These are phyloP conservation scores for Bombus confusus DNA, from an alignment of 1,140 invertebrate genomes.

Conservation along the genomic window DNA sequence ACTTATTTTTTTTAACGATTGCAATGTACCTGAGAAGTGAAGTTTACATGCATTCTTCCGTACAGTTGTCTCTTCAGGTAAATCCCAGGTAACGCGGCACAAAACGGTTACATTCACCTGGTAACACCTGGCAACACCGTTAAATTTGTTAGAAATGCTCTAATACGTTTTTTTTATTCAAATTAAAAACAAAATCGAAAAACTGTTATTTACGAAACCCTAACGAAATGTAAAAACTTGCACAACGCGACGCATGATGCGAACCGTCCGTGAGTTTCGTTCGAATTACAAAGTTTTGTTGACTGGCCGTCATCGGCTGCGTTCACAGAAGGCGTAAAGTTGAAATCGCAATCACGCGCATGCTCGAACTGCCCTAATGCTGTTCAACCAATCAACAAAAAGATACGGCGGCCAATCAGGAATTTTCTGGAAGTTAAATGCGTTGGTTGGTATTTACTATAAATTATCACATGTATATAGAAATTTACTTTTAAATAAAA, in stretches of 20 bases:
- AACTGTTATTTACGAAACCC: neutral
- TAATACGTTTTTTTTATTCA: neutral
- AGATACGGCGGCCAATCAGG: constrained; percentile 8
- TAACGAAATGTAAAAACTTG: neutral
- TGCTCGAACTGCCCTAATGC: constrained; percentile 7
- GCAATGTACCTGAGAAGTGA: neutral
- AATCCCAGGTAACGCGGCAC: constrained; percentile 50
- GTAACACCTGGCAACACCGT: constrained; percentile 74
- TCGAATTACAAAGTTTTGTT: constrained; percentile 55
- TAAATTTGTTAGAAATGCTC: constrained; percentile 25
- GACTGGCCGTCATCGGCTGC: constrained; percentile 47
- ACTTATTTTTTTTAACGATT: neutral
- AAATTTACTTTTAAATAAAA: neutral
- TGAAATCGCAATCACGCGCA: constrained; percentile 62
- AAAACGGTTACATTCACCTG: constrained; percentile 69
- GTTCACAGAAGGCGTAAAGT: constrained; percentile 54
- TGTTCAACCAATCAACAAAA: constrained; percentile 4
- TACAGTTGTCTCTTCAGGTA: constrained; percentile 8
- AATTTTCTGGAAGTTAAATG: neutral
- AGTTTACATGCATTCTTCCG: constrained; percentile 10
- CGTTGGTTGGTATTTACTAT: neutral
- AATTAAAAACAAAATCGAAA: neutral
- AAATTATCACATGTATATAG: neutral
- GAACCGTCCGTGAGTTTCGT: constrained; percentile 47
- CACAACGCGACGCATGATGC: constrained; percentile 31